Conservation (phyloP, 1,140 invertebrate genomes). For the Dendroctonus ponderosae region DNA sequence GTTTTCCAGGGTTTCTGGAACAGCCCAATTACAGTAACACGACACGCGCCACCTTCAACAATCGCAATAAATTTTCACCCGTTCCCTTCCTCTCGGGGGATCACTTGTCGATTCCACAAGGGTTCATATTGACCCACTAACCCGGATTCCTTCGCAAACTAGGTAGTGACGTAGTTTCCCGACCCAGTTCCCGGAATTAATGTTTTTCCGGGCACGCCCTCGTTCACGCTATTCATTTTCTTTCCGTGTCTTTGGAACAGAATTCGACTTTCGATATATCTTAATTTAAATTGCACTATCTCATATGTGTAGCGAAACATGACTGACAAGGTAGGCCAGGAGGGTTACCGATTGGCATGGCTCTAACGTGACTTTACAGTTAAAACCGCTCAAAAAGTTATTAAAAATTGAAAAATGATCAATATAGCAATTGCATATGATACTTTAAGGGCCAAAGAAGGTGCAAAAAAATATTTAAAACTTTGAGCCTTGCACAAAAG, state of each 20-base stretch:
- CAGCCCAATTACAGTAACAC: constrained; percentile 8
- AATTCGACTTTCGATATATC: background rate
- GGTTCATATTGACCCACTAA: constrained; percentile 11
- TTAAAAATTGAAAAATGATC: too few relatives aligned
- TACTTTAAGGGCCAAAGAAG: too few relatives aligned
- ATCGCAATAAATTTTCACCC: constrained; percentile 5
- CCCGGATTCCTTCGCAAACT: constrained; percentile 10
- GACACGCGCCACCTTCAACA: constrained; percentile 7
- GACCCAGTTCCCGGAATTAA: constrained; percentile 16
- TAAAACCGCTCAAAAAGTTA: too few relatives aligned
- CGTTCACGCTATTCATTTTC: background rate
- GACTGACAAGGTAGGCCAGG: background rate
- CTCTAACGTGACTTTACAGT: too few relatives aligned
- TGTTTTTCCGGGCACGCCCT: constrained; percentile 10
- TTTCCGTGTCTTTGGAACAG: background rate
- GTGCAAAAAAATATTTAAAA: too few relatives aligned
- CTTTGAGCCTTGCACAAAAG: too few relatives aligned
- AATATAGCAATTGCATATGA: too few relatives aligned
- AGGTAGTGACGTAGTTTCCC: constrained; percentile 16
- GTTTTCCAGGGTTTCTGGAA: too few relatives aligned
- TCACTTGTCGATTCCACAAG: constrained; percentile 1
- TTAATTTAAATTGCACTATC: background rate
- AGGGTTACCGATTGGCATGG: too few relatives aligned
- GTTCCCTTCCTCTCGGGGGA: background rate
- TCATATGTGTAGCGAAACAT: background rate